phyloP scores from a whole-genome alignment of 2,888 invertebrate genomes.

The Thecophora atra region DNA sequence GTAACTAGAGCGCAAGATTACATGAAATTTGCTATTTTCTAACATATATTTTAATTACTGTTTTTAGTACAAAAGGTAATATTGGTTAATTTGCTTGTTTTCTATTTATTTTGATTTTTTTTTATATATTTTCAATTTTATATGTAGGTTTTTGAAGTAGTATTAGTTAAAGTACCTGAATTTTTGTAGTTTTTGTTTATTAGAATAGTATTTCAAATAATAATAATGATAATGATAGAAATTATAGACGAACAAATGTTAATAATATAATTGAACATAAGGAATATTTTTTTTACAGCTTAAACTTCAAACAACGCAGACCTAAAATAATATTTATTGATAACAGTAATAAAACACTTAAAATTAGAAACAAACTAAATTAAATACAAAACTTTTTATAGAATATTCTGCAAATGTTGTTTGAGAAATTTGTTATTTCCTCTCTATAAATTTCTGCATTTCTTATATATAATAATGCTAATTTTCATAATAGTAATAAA shows the following conservation, averaged over 20 bases:
- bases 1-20: slow-evolving; percentile 16
- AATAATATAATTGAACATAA: slow-evolving; percentile 20
- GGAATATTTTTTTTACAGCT: not conserved
- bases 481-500: too few species aligned
- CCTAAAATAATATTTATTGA: not conserved
- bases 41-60: not conserved
- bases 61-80: slow-evolving; percentile 10
- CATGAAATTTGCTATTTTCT: not conserved
- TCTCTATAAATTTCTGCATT: not conserved
- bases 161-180: slow-evolving; percentile 9
- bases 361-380: too few species aligned
- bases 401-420: not conserved
- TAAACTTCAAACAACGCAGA: not conserved
- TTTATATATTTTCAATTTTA: not conserved
- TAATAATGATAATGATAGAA: too few species aligned
- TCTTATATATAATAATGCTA: not conserved
- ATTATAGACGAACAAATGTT: slow-evolving; percentile 21
- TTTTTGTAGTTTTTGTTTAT: not conserved
- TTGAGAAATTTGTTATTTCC: not conserved
- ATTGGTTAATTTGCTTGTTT: not conserved
- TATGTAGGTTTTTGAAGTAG: not conserved
- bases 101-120: slow-evolving; percentile 6
- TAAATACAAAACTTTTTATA: too few species aligned
- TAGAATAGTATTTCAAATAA: slow-evolving; percentile 16
- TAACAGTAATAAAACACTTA: too few species aligned